phyloP scores from a whole-genome alignment of 2,113 vertebrate genomes.

The Pholis gunnellus region DNA sequence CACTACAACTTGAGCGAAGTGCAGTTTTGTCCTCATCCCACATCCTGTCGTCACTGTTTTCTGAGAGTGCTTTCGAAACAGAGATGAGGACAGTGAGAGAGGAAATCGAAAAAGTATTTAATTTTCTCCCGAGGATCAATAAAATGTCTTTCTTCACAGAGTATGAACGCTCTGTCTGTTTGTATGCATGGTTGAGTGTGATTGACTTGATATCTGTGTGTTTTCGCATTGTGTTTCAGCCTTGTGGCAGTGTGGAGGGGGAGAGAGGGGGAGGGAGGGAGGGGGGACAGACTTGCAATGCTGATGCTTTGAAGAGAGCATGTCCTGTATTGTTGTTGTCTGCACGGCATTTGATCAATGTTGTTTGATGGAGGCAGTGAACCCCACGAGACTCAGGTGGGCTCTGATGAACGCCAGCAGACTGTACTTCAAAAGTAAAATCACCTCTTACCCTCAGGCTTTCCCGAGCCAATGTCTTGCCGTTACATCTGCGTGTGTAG shows the following conservation, averaged over 20 bases:
- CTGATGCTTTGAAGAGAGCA: constrained; percentile 19
- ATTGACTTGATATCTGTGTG: background rate
- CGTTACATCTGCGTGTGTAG: too few relatives aligned
- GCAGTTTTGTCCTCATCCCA: background rate
- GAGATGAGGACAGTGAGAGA: background rate
- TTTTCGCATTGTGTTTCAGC: background rate
- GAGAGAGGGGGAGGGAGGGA: background rate
- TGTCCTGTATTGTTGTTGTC: background rate
- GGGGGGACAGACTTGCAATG: background rate
- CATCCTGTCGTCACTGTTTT: background rate
- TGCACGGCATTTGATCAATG: background rate
- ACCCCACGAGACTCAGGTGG: background rate
- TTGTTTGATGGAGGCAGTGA: constrained; percentile 5
- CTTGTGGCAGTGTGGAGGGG: background rate
- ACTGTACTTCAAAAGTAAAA: background rate
- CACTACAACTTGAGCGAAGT: background rate
- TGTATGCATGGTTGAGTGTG: background rate
- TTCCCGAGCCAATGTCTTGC: background rate
- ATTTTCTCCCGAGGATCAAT: background rate
- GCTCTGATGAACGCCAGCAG: background rate
- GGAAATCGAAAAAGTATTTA: background rate
- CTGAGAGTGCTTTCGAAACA: background rate
- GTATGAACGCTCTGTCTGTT: background rate
- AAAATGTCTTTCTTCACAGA: too few relatives aligned
- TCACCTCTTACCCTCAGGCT: background rate